Base-by-base conservation (phyloP, 1,140 invertebrate genomes). In the Steinernema khuongi region DNA sequence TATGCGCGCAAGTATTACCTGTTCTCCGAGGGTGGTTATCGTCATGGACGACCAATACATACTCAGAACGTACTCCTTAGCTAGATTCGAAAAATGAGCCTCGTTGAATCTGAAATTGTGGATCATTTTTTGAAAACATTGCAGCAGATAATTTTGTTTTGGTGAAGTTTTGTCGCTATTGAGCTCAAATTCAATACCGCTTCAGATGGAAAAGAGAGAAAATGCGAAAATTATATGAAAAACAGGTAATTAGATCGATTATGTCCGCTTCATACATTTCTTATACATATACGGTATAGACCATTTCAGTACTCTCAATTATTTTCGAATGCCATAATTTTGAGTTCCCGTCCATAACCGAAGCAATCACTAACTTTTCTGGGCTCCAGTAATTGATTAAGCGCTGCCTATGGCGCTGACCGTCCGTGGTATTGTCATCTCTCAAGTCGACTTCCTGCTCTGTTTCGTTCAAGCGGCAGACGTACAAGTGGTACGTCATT, bases 391-490 rank as follows among this genome's bases (percentile, higher is more conserved):
- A 60, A 14, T 60, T 22, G 22, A 7, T 22, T 26, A 26, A 4
- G 7, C 26, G 7, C 11, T 60, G 14, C 50, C 14, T 22, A 4
- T 26, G 19, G 14, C 4, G 2, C 50, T 60, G 4, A 4, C 4
- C 50, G 11, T 14, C 7, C 11, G 14, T 22, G 11, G 14, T 22
- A 22, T 11, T 60, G 11, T 60, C 50, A 22, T 60, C 22, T 26
- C 50, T 60, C 19, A 14, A 22, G 7, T 41, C 36, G 7, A 41
- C 36, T 41, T 41, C 36, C 36, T 11, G n/a, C 7, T 41, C 36
- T n/a, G 36, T 41, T n/a, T 60, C 50, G 50, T 60, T 17, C 50
- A 60, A 60, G 26, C 50, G 50, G 50, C 36, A 41, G 7, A n/a
- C 50, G 50, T 60, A 26, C 11, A 60, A 14, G 4, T 60, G 14